Conservation (phyloP, 2,797 vertebrate genomes). For the Coracias cyanogaster region DNA sequence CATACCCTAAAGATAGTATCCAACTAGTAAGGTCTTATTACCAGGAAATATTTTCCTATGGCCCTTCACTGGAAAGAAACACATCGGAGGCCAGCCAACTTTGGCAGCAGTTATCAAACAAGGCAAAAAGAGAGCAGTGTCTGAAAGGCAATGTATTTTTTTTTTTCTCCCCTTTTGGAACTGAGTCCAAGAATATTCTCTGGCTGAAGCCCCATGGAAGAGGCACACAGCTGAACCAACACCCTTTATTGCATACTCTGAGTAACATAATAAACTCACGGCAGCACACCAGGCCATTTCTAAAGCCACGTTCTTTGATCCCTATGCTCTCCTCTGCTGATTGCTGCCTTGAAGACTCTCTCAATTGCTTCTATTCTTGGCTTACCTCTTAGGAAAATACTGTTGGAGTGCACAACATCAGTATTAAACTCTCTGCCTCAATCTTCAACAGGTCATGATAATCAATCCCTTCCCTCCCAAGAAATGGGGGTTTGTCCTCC, state of each 20-base stretch:
- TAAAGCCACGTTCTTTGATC: constrained; percentile 1
- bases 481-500: not conserved
- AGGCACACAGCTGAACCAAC: constrained; percentile 68
- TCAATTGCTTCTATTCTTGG: not conserved
- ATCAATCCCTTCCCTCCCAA: not conserved
- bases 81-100: not conserved
- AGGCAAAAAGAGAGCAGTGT: constrained; percentile 4
- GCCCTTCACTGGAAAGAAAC: constrained; percentile 35
- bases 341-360: not conserved
- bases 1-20: not conserved
- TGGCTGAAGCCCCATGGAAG: not conserved
- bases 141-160: not conserved
- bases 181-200: constrained; percentile 5
- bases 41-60: constrained; percentile 53
- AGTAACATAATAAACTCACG: not conserved
- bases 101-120: constrained; percentile 21
- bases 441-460: not conserved
- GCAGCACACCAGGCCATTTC: not conserved
- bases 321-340: not conserved
- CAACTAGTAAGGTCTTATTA: not conserved
- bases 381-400: constrained; percentile 11
- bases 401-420: not conserved
- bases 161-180: not conserved
- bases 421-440: not conserved
- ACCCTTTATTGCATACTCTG: not conserved